Base-by-base conservation (phyloP, 2,797 vertebrate genomes). In the Picus viridis region DNA sequence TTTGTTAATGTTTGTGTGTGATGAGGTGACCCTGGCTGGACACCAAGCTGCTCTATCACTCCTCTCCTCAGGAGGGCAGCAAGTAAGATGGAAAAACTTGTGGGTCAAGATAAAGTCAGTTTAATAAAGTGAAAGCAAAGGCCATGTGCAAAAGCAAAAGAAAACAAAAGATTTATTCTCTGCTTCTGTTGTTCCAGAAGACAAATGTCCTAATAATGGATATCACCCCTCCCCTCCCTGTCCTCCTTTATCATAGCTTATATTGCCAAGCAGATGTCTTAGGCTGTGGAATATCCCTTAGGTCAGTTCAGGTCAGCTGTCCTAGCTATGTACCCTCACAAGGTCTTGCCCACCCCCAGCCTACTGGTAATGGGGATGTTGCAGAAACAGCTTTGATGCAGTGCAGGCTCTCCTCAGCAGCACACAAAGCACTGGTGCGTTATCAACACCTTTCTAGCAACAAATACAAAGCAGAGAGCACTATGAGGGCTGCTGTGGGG, bases 11-110 rank as follows among this genome's bases (percentile, higher is more conserved):
- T 53, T 10, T 54, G 24, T 29, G 7, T 77, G 6, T 54, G 47
- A 30, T 70, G 58, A 12, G 20, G 62, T 51, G 49, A 24, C 32
- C 53, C 54, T 78, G 67, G 7, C 58, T 81, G 43, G 36, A 20
- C 22, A 14, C 39, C 16, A 67, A 29, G 7, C 41, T 7, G 0
- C 27, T 59, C 49, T 47, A 0, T 61, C 3, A 6, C 29, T 68
- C 6, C 3, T 3, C 4, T 85, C 16, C 49, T 49, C 43, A 82
- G 9, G 53, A 53, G 63, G 8, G 26, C 15, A 65, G 41, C 67
- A 67, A 58, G 39, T 9, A 73, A 67, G 27, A n/a, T 51, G 15
- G 16, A 34, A 34, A 71, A 58, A n/a, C 7, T 49, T 1, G 0
- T 56, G 24, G 49, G 19, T 68, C 62, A 74, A 69, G 26, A 56